phyloP scores from a whole-genome alignment of 2,888 invertebrate species.

The Ectemnius continuus region DNA sequence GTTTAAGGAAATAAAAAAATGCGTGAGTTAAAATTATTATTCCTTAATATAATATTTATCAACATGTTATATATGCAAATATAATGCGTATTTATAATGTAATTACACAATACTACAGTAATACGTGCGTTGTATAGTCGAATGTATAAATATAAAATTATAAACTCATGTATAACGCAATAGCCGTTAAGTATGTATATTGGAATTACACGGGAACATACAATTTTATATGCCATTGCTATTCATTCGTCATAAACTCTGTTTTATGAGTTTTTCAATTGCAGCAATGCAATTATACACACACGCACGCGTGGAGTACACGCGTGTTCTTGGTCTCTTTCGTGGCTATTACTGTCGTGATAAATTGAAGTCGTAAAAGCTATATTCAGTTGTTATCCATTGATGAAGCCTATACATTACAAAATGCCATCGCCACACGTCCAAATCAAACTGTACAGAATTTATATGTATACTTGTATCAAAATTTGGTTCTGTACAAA shows the following conservation, averaged over 20 bases:
- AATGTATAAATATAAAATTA: constrained; percentile 51
- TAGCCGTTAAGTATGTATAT: constrained; percentile 28
- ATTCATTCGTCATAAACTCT: constrained; percentile 28
- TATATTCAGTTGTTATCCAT: constrained; percentile 23
- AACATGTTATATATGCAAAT: constrained; percentile 19
- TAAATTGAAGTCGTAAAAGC: constrained; percentile 37
- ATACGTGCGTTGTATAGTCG: constrained; percentile 28
- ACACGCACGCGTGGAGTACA: neutral
- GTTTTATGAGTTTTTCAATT: constrained; percentile 11
- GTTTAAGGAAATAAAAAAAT: too few species aligned
- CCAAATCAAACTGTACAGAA: constrained; percentile 53
- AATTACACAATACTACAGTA: constrained; percentile 38
- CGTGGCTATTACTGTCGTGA: neutral
- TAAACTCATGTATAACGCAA: constrained; percentile 45
- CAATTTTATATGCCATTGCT: constrained; percentile 35
- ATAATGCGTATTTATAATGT: constrained; percentile 16
- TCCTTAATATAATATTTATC: constrained; percentile 41
- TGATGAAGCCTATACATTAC: constrained; percentile 39
- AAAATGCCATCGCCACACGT: constrained; percentile 32
- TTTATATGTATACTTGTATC: constrained; percentile 52
- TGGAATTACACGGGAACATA: constrained; percentile 38
- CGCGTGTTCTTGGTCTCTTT: too few species aligned
- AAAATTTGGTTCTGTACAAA: constrained; percentile 52
- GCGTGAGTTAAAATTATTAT: constrained; percentile 33
- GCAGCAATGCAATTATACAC: constrained; percentile 18